Percentiles rank a stretch among this genome's conserved stretches.
phyloP scores from a whole-genome alignment of 2,888 invertebrate genomes.

The Timandra comae region DNA sequence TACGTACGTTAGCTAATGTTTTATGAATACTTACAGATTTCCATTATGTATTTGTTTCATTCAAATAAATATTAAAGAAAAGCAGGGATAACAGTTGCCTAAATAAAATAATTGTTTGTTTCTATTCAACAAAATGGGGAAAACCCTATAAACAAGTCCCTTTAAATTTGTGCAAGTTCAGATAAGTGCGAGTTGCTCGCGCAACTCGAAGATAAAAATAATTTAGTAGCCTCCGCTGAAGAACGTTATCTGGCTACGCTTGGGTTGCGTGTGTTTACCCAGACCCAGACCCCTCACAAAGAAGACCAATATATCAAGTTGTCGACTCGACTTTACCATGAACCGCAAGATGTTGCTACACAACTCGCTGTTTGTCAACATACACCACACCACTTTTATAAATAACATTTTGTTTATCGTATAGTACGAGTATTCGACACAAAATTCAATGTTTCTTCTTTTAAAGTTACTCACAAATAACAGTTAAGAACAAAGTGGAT shows the following conservation, averaged over 20 bases:
- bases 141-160: slow-evolving; percentile 18
- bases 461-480: no score
- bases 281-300: slow-evolving; percentile 55
- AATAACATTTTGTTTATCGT: slow-evolving; percentile 29
- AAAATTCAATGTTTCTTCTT: no score
- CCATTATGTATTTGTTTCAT: no score
- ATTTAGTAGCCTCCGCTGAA: slow-evolving; percentile 50
- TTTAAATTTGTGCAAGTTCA: slow-evolving; percentile 25
- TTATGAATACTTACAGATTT: no score
- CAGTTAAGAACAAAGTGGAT: slow-evolving; percentile 6
- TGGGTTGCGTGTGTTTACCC: slow-evolving; percentile 52
- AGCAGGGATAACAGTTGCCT: no score
- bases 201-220: slow-evolving; percentile 57
- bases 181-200: slow-evolving; percentile 39
- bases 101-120: no score
- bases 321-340: slow-evolving; percentile 50
- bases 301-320: slow-evolving; percentile 68
- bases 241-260: slow-evolving; percentile 46
- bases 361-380: slow-evolving; percentile 56
- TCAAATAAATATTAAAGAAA: no score
- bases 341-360: slow-evolving; percentile 52
- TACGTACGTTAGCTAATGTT: no score
- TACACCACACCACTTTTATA: slow-evolving; percentile 40
- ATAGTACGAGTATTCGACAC: no score
- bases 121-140: slow-evolving; percentile 9